Percentiles rank a stretch among this genome's conserved stretches.
Conservation (phyloP, 2,888 invertebrate species). For the Eilema depressum region DNA sequence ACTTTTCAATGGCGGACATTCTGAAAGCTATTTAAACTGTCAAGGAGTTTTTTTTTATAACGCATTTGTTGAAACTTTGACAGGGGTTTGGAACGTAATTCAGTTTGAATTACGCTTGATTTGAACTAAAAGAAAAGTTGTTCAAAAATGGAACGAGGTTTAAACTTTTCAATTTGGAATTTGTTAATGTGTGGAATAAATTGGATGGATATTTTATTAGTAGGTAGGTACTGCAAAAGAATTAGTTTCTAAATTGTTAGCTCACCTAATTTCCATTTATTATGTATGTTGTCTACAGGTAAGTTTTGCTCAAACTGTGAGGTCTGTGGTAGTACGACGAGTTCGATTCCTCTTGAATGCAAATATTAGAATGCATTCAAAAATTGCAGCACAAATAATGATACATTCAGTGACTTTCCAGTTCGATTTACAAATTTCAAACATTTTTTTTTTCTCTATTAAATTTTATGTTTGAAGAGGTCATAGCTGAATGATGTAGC, state of each 20-base stretch:
- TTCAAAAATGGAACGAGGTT: not conserved
- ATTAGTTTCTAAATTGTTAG: not conserved
- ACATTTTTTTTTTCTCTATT: too few species aligned
- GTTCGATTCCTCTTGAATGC: too few species aligned
- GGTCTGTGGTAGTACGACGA: too few species aligned
- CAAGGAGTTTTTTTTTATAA: slow-evolving; percentile 43
- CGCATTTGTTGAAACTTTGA: slow-evolving; percentile 32
- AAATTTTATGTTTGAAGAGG: too few species aligned
- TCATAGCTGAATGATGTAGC: too few species aligned
- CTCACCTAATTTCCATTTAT: too few species aligned
- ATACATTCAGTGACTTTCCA: too few species aligned
- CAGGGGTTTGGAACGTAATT: slow-evolving; percentile 27
- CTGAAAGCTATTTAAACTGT: slow-evolving; percentile 59
- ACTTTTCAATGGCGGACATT: slow-evolving; percentile 37
- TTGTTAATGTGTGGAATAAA: not conserved
- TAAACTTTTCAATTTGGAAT: not conserved
- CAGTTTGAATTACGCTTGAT: slow-evolving; percentile 28
- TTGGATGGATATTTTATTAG: not conserved
- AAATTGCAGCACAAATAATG: too few species aligned
- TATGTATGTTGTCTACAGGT: too few species aligned
- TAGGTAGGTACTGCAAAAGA: not conserved
- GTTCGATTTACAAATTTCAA: too few species aligned
- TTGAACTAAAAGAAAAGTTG: slow-evolving; percentile 6
- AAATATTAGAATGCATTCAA: too few species aligned
- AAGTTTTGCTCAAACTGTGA: too few species aligned